phyloP scores from a whole-genome alignment of 2,888 invertebrate species.

The Leptinotarsa rubiginosa region DNA sequence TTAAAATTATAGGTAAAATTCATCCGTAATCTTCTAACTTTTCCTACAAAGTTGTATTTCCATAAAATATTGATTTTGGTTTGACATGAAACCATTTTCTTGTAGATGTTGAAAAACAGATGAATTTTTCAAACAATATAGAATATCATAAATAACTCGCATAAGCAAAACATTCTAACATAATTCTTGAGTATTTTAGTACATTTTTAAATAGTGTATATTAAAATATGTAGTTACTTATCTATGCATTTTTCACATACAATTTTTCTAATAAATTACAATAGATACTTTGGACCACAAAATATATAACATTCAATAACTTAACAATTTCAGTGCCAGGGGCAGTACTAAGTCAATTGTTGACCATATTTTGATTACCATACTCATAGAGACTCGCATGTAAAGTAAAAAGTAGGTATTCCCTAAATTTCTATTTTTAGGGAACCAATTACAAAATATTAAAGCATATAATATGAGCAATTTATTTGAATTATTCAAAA shows the following conservation, averaged over 20 bases:
- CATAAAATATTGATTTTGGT: background rate
- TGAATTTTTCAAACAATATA: background rate
- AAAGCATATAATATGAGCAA: slow-evolving; percentile 17
- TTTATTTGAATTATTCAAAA: slow-evolving; percentile 1
- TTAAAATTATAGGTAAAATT: background rate
- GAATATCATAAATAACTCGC: background rate
- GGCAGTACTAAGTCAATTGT: background rate
- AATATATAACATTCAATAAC: slow-evolving; percentile 18
- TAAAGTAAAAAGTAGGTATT: background rate
- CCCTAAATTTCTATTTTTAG: background rate
- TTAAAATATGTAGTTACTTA: slow-evolving; percentile 5
- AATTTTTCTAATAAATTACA: slow-evolving; percentile 5
- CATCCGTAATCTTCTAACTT: background rate
- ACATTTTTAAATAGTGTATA: slow-evolving; percentile 14
- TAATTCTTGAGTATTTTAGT: slow-evolving; percentile 10
- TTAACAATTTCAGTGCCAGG: slow-evolving; percentile 11
- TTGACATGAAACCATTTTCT: background rate
- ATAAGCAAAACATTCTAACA: background rate
- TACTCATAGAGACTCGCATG: background rate
- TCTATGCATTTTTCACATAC: slow-evolving; percentile 5
- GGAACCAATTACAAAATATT: background rate
- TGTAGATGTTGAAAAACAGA: background rate
- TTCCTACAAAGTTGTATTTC: background rate
- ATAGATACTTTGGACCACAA: slow-evolving; percentile 20
- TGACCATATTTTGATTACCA: slow-evolving; percentile 9